Conservation (phyloP, 2,113 vertebrate genomes). For the Hemichromis elongatus region DNA sequence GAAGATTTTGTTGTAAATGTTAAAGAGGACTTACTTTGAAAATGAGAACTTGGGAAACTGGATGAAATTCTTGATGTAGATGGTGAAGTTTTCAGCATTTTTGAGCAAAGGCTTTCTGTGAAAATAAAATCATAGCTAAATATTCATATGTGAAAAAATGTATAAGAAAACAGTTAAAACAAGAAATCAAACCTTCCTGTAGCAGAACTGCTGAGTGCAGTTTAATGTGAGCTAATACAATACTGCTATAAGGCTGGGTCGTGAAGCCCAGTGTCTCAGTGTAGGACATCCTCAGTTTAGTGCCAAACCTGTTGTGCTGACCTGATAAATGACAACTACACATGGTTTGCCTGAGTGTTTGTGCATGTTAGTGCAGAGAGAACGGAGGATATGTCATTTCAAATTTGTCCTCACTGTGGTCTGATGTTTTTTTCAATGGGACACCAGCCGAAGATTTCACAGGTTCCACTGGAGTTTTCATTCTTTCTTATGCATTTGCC, state of each 20-base stretch:
- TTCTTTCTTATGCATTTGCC: conserved; percentile 75
- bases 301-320: background rate
- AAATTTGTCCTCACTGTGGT: conserved; percentile 50
- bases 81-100: conserved; percentile 85
- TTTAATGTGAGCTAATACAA: background rate
- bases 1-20: background rate
- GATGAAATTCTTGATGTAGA: conserved; percentile 93
- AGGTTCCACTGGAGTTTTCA: conserved; percentile 71
- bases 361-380: background rate
- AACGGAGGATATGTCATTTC: background rate
- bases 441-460: conserved; percentile 92
- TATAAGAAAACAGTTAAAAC: background rate
- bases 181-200: background rate
- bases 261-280: background rate
- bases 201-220: background rate
- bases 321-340: background rate
- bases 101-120: conserved; percentile 75
- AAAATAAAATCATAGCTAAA: background rate
- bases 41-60: conserved; percentile 85
- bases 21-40: conserved; percentile 76
- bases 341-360: background rate
- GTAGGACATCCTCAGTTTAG: background rate
- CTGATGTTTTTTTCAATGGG: conserved; percentile 73
- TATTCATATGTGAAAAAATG: background rate
- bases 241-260: background rate